phyloP scores from a whole-genome alignment of 1,140 invertebrate genomes.

The Sinonovacula constricta region DNA sequence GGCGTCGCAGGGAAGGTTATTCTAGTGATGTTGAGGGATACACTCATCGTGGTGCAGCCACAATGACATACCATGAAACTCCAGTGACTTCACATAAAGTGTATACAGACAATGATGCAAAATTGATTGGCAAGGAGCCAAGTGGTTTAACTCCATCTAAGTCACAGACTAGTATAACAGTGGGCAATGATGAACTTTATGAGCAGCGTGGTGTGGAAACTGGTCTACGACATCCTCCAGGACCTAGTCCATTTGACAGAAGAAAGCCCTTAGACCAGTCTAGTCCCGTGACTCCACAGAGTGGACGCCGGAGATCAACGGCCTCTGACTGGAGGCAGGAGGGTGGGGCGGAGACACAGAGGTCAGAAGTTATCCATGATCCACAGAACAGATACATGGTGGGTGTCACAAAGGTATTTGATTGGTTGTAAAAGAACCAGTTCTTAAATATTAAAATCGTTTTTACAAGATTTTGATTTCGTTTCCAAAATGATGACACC shows the following conservation, averaged over 20 bases:
- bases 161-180: slow-evolving; percentile 12
- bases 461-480: no score
- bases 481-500: no score
- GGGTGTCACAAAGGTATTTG: no score
- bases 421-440: no score
- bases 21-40: slow-evolving; percentile 73
- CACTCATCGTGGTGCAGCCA: slow-evolving; percentile 51
- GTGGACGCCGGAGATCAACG: slow-evolving; percentile 40
- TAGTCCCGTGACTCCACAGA: slow-evolving; percentile 61
- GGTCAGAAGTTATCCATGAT: slow-evolving; percentile 1
- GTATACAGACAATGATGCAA: no score
- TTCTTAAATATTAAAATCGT: no score
- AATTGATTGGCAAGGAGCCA: no score
- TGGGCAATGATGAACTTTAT: slow-evolving; percentile 64
- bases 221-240: slow-evolving; percentile 36
- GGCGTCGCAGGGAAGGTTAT: slow-evolving; percentile 63
- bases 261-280: slow-evolving; percentile 69
- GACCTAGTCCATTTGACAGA: slow-evolving; percentile 63
- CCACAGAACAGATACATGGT: slow-evolving; percentile 50
- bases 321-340: slow-evolving; percentile 6
- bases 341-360: slow-evolving; percentile 9
- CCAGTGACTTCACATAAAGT: background rate
- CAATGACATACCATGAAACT: slow-evolving; percentile 51
- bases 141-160: background rate
- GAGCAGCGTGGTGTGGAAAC: slow-evolving; percentile 32